These are phyloP conservation scores for Arbacia lixula DNA, from an alignment of 53 echinoderm and acorn worm species.

Conservation along the genomic window DNA sequence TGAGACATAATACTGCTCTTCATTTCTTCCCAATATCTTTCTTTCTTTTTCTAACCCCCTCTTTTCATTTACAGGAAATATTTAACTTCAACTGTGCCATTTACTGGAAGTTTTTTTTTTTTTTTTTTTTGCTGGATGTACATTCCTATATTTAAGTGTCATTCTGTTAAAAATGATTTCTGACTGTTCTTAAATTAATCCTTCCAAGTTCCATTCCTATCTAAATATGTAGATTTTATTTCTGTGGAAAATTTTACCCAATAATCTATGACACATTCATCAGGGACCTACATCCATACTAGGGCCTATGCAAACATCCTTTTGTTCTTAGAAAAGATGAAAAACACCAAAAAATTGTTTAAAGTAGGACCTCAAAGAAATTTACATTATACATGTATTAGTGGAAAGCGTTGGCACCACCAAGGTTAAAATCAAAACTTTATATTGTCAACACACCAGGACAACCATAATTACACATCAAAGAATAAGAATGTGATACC, in stretches of 20 bases:
- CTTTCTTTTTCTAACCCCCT: not conserved
- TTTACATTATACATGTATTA: constrained; percentile 7
- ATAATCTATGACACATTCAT: too few species aligned
- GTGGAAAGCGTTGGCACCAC: constrained; percentile 18
- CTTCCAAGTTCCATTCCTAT: too few species aligned
- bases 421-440: constrained; percentile 15
- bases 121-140: too few species aligned
- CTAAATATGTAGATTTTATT: too few species aligned
- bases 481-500: not conserved
- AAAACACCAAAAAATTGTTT: not conserved
- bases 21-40: not conserved
- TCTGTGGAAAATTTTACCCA: too few species aligned
- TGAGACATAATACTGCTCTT: not conserved
- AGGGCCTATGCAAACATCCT: too few species aligned
- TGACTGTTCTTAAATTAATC: too few species aligned
- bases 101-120: too few species aligned
- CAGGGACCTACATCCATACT: too few species aligned
- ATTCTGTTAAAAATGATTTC: too few species aligned
- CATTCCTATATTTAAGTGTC: too few species aligned
- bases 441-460: constrained; percentile 8
- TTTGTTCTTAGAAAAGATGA: not conserved
- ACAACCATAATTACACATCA: constrained; percentile 7
- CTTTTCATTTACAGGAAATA: not conserved
- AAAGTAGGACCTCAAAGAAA: constrained; percentile 8
- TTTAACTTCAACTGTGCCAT: too few species aligned